These are phyloP conservation scores for Caenorhabditis japonica DNA, from an alignment of 2,888 invertebrate genomes.

Conservation along the genomic window DNA sequence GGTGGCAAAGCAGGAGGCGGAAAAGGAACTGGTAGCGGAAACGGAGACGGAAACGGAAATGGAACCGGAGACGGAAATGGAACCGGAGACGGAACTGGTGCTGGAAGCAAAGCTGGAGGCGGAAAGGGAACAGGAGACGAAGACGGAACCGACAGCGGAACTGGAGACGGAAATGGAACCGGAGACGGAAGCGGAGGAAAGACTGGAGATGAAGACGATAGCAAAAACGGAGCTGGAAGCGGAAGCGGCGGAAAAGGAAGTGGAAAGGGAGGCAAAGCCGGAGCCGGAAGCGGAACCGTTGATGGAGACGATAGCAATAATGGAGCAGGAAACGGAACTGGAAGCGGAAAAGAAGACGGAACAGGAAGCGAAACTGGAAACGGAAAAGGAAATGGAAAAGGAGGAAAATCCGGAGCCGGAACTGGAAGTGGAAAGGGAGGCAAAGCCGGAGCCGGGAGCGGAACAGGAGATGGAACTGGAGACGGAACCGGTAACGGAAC, in stretches of 20 bases:
- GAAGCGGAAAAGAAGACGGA: neutral
- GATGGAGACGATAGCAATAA: constrained; percentile 13
- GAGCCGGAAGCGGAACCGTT: constrained; percentile 1
- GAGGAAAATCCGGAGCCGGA: neutral
- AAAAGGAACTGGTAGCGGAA: neutral
- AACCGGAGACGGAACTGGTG: constrained; percentile 11
- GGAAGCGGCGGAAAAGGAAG: constrained; percentile 15
- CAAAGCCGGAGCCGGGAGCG: neutral
- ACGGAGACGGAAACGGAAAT: neutral
- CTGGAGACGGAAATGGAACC: neutral
- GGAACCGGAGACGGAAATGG: neutral
- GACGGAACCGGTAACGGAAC: constrained; percentile 6
- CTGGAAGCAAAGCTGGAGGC: constrained; percentile 2
- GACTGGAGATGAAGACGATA: neutral
- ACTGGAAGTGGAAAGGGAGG: constrained; percentile 6
- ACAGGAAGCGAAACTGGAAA: constrained; percentile 3
- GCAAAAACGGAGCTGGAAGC: constrained; percentile 10
- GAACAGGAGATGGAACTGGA: constrained; percentile 14
- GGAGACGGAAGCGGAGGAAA: constrained; percentile 1
- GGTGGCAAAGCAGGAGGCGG: neutral
- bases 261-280: too few species aligned
- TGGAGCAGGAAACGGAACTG: constrained; percentile 8
- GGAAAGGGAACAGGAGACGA: constrained; percentile 9
- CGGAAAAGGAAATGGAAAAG: neutral
- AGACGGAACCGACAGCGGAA: constrained; percentile 4